Percentiles rank a stretch among this genome's conserved stretches.
Evolutionary conservation across 2,888 invertebrate species (phyloP).

Genomic region (Abrostola tripartita): DNA sequence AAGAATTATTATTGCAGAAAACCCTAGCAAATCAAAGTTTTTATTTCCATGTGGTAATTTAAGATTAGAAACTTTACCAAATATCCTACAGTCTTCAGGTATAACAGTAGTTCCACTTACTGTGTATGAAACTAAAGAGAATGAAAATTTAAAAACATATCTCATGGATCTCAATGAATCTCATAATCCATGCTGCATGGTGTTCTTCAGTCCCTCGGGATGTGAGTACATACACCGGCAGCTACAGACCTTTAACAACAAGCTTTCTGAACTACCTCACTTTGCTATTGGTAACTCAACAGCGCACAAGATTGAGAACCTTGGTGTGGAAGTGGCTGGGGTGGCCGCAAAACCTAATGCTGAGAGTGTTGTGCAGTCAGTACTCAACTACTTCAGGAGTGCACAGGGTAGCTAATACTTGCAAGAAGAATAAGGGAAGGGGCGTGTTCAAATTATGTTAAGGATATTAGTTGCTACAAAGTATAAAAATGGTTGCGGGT

Average conservation of each 20-base stretch:
- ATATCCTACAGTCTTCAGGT: slow-evolving; percentile 60
- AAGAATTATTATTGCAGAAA: slow-evolving; percentile 71
- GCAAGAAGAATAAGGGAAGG: background rate
- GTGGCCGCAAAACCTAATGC: slow-evolving; percentile 74
- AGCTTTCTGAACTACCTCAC: slow-evolving; percentile 73
- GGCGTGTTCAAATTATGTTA: background rate
- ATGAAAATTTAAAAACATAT: slow-evolving; percentile 71
- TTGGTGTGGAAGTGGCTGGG: slow-evolving; percentile 81
- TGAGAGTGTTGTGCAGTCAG: slow-evolving; percentile 72
- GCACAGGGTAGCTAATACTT: slow-evolving; percentile 53
- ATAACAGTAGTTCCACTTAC: slow-evolving; percentile 72
- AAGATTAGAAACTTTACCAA: slow-evolving; percentile 75
- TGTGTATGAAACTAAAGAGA: slow-evolving; percentile 82
- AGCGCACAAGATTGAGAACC: slow-evolving; percentile 80
- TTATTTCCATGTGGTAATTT: slow-evolving; percentile 82
- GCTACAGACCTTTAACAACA: slow-evolving; percentile 79
- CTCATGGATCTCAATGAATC: slow-evolving; percentile 70
- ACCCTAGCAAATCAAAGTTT: slow-evolving; percentile 66
- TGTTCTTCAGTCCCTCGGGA: slow-evolving; percentile 84
- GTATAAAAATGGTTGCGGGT: slow-evolving; percentile 44
- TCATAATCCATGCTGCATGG: slow-evolving; percentile 70
- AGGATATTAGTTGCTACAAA: slow-evolving; percentile 15
- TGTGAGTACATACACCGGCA: slow-evolving; percentile 81
- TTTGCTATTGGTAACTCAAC: slow-evolving; percentile 85
- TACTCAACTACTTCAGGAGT: slow-evolving; percentile 70